Conservation (phyloP, 2,888 invertebrate genomes). For the Congeria kusceri region DNA sequence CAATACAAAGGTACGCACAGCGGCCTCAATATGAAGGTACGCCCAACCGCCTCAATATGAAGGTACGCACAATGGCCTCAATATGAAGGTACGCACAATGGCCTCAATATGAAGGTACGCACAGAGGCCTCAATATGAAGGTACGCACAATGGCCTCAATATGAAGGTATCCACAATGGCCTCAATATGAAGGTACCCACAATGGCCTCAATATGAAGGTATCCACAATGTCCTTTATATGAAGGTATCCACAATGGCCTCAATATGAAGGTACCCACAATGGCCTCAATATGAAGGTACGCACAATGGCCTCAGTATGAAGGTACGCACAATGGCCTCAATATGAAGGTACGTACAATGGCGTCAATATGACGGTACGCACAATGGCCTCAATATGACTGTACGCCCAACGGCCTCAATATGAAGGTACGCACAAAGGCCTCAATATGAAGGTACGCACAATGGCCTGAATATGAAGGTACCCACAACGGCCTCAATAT, state of each 20-base stretch:
- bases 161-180: too few species aligned
- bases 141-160: too few species aligned
- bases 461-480: slow-evolving; percentile 47
- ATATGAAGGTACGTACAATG: slow-evolving; percentile 46
- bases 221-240: slow-evolving; percentile 57
- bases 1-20: slow-evolving; percentile 48
- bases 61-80: slow-evolving; percentile 26
- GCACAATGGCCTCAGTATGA: too few species aligned
- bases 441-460: not conserved
- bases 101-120: slow-evolving; percentile 60
- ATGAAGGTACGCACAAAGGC: slow-evolving; percentile 46
- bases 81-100: slow-evolving; percentile 83
- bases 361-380: not conserved
- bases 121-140: too few species aligned
- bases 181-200: slow-evolving; percentile 47
- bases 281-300: too few species aligned
- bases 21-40: not conserved
- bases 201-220: slow-evolving; percentile 49
- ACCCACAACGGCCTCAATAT: slow-evolving; percentile 57
- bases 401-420: slow-evolving; percentile 80
- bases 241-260: slow-evolving; percentile 82
- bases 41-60: slow-evolving; percentile 32
- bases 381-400: slow-evolving; percentile 69
- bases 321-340: not conserved
- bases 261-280: slow-evolving; percentile 50